Evolutionary conservation across 2,113 vertebrate species (phyloP), one percentile per base, ranked within the genome.

Genomic region (Maylandia zebra): DNA sequence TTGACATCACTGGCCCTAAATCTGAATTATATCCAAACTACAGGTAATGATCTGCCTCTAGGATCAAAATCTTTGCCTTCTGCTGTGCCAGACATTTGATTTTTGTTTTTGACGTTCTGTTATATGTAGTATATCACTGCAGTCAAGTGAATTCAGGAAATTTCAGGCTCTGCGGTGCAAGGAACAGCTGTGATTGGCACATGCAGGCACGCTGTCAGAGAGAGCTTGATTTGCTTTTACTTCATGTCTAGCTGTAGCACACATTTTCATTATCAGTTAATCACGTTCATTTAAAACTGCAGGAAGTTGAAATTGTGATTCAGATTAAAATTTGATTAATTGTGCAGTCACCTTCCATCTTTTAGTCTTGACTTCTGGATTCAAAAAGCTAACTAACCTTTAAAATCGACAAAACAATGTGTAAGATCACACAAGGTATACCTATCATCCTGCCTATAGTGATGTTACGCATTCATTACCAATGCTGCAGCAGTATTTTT

Each of bases 1-100:
- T 43, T 71, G 36, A 24, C 66, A 43, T 71, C 66, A 43, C 66
- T 71, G 38, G 36, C 38, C 38, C 12, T 71, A 71, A 71, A 71
- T 71, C n/a, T 71, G 36, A 69, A 69, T 69, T 41, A 69, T 14
- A 43, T 71, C 66, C 0, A 6, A 71, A 24, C 8, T 16, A 43
- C 12, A 2, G n/a, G 3, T 71, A 24, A 71, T 71, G 12, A 71
- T 43, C n/a, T 41, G 66, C 36, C 36, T 69, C 36, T 41, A 41
- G 64, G 11, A 69, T 41, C 11, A 22, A 41, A 22, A 38, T 69
- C 64, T 41, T 69, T 41, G 36, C 36, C 64, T 41, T 22, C 2
- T 0, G 36, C 19, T 69, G 19, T 41, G 64, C 36, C 36, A 69
- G 64, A 41, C 36, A 69, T 69, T 69, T 69, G 64, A 69, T 69